Conservation (phyloP, 2,113 vertebrate genomes). For the Prinia subflava region DNA sequence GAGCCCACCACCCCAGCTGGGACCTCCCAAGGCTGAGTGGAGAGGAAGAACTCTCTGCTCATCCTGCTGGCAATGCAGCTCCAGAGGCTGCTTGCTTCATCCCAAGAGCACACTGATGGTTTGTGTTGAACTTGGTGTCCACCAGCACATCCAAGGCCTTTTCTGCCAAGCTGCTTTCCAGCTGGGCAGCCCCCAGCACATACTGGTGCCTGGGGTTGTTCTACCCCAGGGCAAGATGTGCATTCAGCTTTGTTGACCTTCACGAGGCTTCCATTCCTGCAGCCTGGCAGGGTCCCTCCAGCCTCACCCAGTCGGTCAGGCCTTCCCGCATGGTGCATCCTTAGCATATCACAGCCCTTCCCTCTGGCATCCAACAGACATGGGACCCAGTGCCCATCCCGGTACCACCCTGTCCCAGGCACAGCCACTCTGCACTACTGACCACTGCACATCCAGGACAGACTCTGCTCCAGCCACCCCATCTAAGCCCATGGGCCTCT, state of each 20-base stretch:
- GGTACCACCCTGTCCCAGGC: rapidly evolving
- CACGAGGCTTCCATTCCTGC: background rate
- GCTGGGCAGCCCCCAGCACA: background rate
- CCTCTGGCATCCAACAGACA: background rate
- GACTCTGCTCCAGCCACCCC: background rate
- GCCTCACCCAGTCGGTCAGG: background rate
- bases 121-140: background rate
- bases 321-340: rapidly evolving
- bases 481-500: rapidly evolving
- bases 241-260: background rate
- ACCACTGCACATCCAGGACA: rapidly evolving
- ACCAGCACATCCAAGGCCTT: background rate
- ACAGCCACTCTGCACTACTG: rapidly evolving
- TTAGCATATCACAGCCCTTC: background rate
- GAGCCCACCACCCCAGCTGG: background rate
- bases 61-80: background rate
- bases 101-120: background rate
- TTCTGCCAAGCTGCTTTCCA: rapidly evolving
- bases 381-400: rapidly evolving
- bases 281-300: rapidly evolving
- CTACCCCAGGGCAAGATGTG: rapidly evolving
- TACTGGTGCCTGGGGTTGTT: rapidly evolving
- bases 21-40: background rate
- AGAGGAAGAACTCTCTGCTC: background rate
- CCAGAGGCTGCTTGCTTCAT: background rate